These are phyloP conservation scores for Nomada ruficornis DNA, from an alignment of 2,888 invertebrate species.

Conservation along the genomic window DNA sequence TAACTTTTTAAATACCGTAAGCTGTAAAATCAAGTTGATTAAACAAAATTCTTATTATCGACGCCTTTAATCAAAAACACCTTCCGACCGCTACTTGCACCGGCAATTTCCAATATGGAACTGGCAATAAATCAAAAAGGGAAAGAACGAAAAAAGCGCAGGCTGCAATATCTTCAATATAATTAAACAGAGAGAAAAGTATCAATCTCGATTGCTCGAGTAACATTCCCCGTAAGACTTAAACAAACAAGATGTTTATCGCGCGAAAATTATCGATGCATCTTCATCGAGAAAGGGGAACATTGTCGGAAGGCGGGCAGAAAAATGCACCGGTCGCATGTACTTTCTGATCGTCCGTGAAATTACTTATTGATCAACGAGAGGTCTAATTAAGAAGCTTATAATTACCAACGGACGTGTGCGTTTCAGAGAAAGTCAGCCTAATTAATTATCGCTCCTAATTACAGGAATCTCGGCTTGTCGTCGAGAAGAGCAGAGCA, in stretches of 20 bases:
- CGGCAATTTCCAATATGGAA: too few relatives aligned
- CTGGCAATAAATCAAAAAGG: too few relatives aligned
- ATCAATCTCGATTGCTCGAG: not conserved
- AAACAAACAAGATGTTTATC: not conserved
- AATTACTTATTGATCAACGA: constrained; percentile 7
- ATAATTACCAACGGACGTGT: constrained; percentile 40
- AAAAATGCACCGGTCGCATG: not conserved
- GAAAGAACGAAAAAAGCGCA: not conserved
- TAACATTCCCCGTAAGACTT: not conserved
- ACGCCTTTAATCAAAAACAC: too few relatives aligned
- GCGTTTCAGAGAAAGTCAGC: constrained; percentile 38
- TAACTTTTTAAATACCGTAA: too few relatives aligned
- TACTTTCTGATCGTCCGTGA: not conserved
- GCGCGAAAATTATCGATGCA: not conserved
- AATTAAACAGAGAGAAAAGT: not conserved
- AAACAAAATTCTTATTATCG: too few relatives aligned
- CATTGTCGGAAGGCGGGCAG: not conserved
- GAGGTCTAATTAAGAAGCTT: constrained; percentile 45
- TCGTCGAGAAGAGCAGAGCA: constrained; percentile 18
- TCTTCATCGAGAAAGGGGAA: not conserved
- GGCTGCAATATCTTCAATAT: not conserved
- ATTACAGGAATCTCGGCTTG: constrained; percentile 53
- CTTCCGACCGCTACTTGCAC: too few relatives aligned
- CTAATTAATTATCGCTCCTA: constrained; percentile 63
- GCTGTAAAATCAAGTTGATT: too few relatives aligned